Conservation (phyloP, 2,888 invertebrate genomes). For the Caprella mutica region DNA sequence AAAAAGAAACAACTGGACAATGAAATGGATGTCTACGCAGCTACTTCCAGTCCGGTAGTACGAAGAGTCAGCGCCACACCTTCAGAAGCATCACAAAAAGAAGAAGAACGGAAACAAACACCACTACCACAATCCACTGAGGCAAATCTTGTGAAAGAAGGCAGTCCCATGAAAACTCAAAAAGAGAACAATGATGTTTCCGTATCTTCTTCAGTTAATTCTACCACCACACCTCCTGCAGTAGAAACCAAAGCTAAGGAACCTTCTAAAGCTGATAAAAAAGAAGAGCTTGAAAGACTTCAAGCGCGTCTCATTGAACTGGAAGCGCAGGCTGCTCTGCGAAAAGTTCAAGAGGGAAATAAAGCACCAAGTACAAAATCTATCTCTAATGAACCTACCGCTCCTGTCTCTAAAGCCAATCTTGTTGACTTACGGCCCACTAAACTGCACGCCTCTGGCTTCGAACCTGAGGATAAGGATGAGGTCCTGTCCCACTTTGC, state of each 20-base stretch:
- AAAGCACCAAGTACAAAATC: slow-evolving; percentile 7
- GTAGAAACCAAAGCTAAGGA: too few species aligned
- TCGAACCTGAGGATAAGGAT: slow-evolving; percentile 69
- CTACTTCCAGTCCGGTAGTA: too few species aligned
- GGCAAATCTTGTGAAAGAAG: too few species aligned
- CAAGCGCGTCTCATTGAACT: too few species aligned
- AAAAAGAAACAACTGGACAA: slow-evolving; percentile 82
- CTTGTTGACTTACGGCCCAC: slow-evolving; percentile 76
- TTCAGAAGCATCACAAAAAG: background rate
- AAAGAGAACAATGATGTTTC: too few species aligned
- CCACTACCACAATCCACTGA: too few species aligned
- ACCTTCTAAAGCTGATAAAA: too few species aligned
- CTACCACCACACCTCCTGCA: too few species aligned
- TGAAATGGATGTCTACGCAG: slow-evolving; percentile 78
- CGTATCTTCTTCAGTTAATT: too few species aligned
- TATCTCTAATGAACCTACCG: background rate
- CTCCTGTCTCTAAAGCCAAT: background rate
- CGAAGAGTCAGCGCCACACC: too few species aligned
- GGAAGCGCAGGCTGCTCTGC: slow-evolving; percentile 9
- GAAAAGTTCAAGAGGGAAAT: slow-evolving; percentile 13
- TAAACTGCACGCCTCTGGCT: slow-evolving; percentile 73
- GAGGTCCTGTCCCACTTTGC: slow-evolving; percentile 70
- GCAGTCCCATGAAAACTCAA: too few species aligned
- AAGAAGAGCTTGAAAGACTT: too few species aligned
- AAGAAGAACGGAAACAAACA: background rate